These are phyloP conservation scores for Malacoraja senta DNA, from an alignment of 2,797 vertebrate species.

Conservation along the genomic window DNA sequence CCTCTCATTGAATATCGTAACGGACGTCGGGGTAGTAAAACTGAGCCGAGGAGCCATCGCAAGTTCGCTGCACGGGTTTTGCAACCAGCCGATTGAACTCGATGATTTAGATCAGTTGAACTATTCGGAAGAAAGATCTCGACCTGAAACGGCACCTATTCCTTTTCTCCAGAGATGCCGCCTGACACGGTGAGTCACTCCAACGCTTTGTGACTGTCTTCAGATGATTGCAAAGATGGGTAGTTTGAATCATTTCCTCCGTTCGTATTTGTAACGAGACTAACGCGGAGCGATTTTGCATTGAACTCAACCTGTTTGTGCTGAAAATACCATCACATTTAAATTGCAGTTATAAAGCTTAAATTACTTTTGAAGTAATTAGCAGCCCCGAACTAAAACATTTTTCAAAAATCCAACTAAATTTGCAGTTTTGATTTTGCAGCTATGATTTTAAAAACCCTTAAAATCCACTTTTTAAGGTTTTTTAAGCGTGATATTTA, in stretches of 20 bases:
- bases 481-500: slow-evolving; percentile 2
- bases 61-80: background rate
- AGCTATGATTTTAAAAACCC: no score
- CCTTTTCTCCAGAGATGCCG: no score
- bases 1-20: background rate
- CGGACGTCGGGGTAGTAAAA: background rate
- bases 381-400: no score
- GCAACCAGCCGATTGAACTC: background rate
- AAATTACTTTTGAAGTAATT: no score
- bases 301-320: background rate
- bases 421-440: background rate
- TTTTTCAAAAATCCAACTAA: no score
- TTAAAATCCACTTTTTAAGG: background rate
- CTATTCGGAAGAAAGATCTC: no score
- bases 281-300: no score
- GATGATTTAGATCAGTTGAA: no score
- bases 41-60: background rate
- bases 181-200: no score
- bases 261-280: background rate
- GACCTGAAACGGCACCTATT: no score
- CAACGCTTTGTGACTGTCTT: background rate
- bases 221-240: background rate
- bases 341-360: background rate
- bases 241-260: background rate
- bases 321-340: background rate